phyloP scores from a whole-genome alignment of 1,140 invertebrate genomes.

The Rhopalosiphum maidis region DNA sequence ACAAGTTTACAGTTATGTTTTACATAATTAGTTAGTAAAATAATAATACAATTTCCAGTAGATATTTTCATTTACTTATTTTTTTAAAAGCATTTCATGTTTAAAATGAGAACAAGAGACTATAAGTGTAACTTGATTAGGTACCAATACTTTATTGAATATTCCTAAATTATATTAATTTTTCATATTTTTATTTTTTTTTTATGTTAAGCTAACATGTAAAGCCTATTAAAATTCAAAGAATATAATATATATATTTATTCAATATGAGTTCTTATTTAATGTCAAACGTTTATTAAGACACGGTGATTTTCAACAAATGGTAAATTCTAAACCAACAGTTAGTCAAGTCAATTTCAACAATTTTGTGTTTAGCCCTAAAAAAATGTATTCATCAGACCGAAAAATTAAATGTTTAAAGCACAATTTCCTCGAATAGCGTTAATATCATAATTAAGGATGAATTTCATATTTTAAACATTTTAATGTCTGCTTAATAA shows the following conservation, averaged over 20 bases:
- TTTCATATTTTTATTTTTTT: too few species aligned
- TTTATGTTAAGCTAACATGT: not conserved
- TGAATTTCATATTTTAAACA: not conserved
- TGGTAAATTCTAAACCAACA: conserved; percentile 1
- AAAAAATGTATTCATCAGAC: not conserved
- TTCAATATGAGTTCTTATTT: not conserved
- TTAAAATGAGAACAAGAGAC: not conserved
- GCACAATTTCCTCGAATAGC: not conserved
- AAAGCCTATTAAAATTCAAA: not conserved
- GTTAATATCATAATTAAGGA: not conserved
- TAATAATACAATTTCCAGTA: not conserved
- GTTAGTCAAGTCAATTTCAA: not conserved
- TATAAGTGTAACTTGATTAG: not conserved
- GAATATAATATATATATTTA: not conserved
- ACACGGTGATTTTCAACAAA: not conserved
- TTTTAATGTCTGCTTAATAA: not conserved
- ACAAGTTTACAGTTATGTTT: not conserved
- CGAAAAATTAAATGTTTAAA: not conserved
- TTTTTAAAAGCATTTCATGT: not conserved
- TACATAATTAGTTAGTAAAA: not conserved
- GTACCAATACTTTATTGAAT: not conserved
- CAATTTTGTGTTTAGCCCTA: not conserved
- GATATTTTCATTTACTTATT: not conserved
- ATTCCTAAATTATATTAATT: not conserved
- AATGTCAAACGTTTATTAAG: not conserved